phyloP scores from a whole-genome alignment of 2,797 vertebrate genomes.

The Catharus ustulatus region DNA sequence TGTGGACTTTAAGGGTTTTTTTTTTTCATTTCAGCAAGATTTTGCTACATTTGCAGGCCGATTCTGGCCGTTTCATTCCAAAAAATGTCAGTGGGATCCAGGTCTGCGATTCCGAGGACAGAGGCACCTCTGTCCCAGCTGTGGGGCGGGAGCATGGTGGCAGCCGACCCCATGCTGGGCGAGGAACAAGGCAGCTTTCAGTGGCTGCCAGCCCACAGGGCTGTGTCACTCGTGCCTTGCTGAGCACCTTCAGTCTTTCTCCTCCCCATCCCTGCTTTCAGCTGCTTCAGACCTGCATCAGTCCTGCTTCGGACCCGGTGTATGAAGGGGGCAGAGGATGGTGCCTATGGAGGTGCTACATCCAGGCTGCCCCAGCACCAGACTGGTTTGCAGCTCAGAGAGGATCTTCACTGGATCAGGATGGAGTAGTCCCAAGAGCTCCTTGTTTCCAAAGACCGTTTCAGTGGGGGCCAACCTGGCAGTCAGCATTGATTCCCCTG shows the following conservation, averaged over 20 bases:
- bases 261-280: background rate
- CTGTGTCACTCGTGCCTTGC: background rate
- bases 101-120: background rate
- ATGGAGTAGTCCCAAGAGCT: background rate
- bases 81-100: background rate
- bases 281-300: background rate
- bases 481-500: background rate
- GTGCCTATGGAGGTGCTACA: rapidly evolving
- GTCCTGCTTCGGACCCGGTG: rapidly evolving
- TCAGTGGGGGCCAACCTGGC: rapidly evolving
- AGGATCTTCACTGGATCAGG: rapidly evolving
- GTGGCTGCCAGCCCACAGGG: background rate
- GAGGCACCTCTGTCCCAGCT: conserved; percentile 11
- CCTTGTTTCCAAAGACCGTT: background rate
- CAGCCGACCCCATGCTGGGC: background rate
- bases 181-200: conserved; percentile 47
- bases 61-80: background rate
- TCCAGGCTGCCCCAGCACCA: background rate
- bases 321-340: too few relatives aligned
- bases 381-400: background rate
- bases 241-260: background rate
- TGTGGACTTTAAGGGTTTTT: background rate
- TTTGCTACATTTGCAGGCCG: background rate
- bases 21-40: background rate
- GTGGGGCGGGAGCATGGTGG: background rate